phyloP scores from a whole-genome alignment of 1,140 invertebrate species.

The Drosophila asahinai region DNA sequence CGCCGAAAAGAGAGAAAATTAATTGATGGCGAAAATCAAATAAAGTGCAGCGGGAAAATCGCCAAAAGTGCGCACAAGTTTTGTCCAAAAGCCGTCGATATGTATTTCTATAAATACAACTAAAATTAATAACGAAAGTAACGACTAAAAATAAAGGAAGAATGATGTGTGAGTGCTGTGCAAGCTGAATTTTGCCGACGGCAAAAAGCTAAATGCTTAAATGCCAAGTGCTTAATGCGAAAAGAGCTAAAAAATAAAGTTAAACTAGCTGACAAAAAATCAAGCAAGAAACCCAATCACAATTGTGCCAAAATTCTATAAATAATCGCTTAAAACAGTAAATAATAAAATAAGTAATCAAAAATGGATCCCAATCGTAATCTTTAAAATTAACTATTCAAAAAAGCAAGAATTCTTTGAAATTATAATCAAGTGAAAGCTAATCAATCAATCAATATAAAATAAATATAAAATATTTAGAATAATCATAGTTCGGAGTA shows the following conservation, averaged over 20 bases:
- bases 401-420: background rate
- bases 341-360: slow-evolving; percentile 5
- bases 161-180: slow-evolving; percentile 41
- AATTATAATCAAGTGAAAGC: slow-evolving; percentile 10
- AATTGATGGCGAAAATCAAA: slow-evolving; percentile 71
- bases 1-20: slow-evolving; percentile 52
- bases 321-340: background rate
- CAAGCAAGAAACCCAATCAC: slow-evolving; percentile 35
- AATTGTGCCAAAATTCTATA: slow-evolving; percentile 38
- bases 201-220: slow-evolving; percentile 32
- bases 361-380: slow-evolving; percentile 39
- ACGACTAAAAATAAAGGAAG: slow-evolving; percentile 1
- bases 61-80: slow-evolving; percentile 39
- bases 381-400: slow-evolving; percentile 1
- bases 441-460: slow-evolving; percentile 3
- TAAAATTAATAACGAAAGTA: slow-evolving; percentile 26
- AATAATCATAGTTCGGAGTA: background rate
- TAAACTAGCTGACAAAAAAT: slow-evolving; percentile 24
- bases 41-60: slow-evolving; percentile 55
- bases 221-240: slow-evolving; percentile 2
- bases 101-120: slow-evolving; percentile 46
- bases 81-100: slow-evolving; percentile 7
- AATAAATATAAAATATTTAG: background rate
- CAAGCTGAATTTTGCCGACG: slow-evolving; percentile 37
- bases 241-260: slow-evolving; percentile 2